Evolutionary conservation across 1,140 invertebrate genomes (phyloP).

Genomic region (Plodia interpunctella): DNA sequence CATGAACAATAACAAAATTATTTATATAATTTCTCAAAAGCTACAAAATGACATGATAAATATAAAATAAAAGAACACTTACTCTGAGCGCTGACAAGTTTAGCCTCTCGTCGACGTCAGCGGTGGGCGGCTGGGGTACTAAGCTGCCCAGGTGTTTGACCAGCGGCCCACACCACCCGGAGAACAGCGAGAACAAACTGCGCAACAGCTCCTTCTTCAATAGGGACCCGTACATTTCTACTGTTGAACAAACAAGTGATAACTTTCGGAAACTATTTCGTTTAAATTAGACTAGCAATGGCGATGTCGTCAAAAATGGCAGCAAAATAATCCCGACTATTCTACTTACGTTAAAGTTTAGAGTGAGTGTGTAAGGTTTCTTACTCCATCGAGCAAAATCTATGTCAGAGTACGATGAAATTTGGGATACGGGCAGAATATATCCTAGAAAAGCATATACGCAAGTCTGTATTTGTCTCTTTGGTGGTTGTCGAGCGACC

Average conservation of each 20-base stretch:
- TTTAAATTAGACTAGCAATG: background rate
- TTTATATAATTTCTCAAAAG: no score
- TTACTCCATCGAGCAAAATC: no score
- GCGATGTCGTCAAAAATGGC: background rate
- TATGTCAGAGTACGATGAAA: no score
- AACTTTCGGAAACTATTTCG: background rate
- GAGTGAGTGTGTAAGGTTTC: no score
- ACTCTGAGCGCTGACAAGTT: slow-evolving; percentile 87
- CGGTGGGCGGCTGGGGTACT: slow-evolving; percentile 40
- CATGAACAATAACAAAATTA: no score
- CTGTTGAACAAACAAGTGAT: slow-evolving; percentile 65
- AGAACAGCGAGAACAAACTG: slow-evolving; percentile 94
- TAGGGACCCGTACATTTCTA: slow-evolving; percentile 90
- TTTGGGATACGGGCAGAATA: no score
- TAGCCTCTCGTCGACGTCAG: slow-evolving; percentile 78
- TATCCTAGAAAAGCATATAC: no score
- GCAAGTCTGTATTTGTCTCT: no score
- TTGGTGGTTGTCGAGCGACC: no score
- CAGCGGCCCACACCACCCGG: slow-evolving; percentile 94
- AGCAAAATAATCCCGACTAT: no score
- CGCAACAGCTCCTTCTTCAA: slow-evolving; percentile 91
- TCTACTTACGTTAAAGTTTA: no score
- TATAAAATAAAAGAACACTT: slow-evolving; percentile 34
- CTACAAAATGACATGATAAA: background rate
- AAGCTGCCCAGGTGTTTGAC: slow-evolving; percentile 77